Base-by-base conservation (phyloP, 2,113 vertebrate species). In the Setophaga petechia region DNA sequence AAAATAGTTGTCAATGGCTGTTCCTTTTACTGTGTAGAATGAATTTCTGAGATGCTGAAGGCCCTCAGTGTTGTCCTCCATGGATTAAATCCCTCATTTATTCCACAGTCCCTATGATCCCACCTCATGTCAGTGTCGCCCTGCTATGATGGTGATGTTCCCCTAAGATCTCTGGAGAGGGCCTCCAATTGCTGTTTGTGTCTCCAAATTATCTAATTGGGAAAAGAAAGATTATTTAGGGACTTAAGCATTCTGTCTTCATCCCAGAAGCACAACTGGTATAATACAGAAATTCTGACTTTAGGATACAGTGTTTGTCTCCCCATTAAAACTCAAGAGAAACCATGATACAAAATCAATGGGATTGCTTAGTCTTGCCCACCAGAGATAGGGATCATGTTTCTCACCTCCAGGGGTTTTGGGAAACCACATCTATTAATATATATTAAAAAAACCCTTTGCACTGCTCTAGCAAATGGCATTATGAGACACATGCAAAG, bases 61-160 rank as follows among this genome's bases (percentile, higher is more conserved):
- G 30, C 51, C 33, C 55, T 33, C 10, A 49, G 57, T 43, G 23
- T 23, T 78, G 12, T 44, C 12, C 9, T 91, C 47, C 54, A 30
- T 71, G 21, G 18, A 43, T 74, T 20, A 81, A 66, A 84, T n/a
- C 12, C 17, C 10, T 65, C 5, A 41, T 59, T 94, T 74, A 47
- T 84, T 75, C 18, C 5, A 2, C 3, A 2, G 12, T 71, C 8
- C 9, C 20, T n/a, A 6, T 30, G 39, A 33, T 49, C 11, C 13
- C 12, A 18, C 30, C 35, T 57, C 2, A 0, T 47, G 15, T n/a
- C 43, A 69, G 12, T 3, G 1, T 81, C 30, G 12, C 35, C 18
- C 7, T 44, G 13, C 24, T 79, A 5, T 2, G 3, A 14, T 35
- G 10, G 8, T 0, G 1, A 35, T 57, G 35, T 2, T 77, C 19